A percentile compares a stretch with the other conserved stretches of the same genome.
Evolutionary conservation across 2,888 invertebrate genomes (phyloP).

Genomic region (Melanophora roralis): DNA sequence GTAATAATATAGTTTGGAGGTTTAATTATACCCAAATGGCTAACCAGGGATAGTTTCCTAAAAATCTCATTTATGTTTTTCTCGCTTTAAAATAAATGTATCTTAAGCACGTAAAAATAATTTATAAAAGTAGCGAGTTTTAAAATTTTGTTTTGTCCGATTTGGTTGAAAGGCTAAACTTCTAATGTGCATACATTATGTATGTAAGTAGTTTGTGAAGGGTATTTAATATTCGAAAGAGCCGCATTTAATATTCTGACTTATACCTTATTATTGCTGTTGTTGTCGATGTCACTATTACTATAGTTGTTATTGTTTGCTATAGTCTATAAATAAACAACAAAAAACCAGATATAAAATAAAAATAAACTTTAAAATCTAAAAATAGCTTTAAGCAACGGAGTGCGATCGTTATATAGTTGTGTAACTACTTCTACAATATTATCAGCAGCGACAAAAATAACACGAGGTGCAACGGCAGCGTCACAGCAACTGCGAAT

Average conservation of each 20-base stretch:
- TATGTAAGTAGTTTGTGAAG: no score
- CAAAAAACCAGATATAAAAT: conserved; percentile 55
- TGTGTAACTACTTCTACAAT: conserved; percentile 56
- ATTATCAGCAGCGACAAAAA: conserved; percentile 22
- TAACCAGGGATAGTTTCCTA: no score
- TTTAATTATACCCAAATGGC: no score
- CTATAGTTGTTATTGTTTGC: conserved; percentile 33
- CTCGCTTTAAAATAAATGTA: no score
- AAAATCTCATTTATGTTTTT: no score
- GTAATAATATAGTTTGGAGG: no score
- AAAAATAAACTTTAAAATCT: conserved; percentile 59
- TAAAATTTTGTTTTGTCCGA: no score
- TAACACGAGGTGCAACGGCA: neutral
- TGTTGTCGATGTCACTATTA: neutral
- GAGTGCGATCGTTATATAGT: conserved; percentile 55
- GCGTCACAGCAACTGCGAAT: neutral
- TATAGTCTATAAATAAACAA: conserved; percentile 47
- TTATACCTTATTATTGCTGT: neutral
- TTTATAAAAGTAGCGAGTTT: no score
- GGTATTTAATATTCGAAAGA: neutral
- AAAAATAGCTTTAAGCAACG: conserved; percentile 55
- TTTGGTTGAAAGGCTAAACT: no score
- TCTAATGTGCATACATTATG: no score
- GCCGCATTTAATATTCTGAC: no score
- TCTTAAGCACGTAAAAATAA: no score